phyloP scores from a whole-genome alignment of 2,113 vertebrate genomes.

The Hassar affinis region DNA sequence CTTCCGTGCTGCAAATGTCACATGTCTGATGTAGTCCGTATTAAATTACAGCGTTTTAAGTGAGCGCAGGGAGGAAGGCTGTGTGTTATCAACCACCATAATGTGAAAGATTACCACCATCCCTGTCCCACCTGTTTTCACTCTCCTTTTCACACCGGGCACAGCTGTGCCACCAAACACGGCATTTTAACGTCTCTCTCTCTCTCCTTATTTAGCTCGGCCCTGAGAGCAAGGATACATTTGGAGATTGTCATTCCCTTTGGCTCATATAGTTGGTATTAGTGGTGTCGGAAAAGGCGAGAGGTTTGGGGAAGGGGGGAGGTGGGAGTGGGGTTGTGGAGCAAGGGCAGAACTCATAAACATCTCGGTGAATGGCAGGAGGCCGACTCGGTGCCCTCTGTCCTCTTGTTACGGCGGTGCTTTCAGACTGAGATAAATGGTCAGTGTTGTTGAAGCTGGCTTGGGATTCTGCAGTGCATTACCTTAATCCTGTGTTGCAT shows the following conservation, averaged over 20 bases:
- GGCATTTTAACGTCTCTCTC: slow-evolving; percentile 66
- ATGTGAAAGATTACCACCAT: slow-evolving; percentile 78
- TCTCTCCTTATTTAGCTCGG: slow-evolving; percentile 51
- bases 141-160: slow-evolving; percentile 71
- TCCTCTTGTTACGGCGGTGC: slow-evolving; percentile 25
- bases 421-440: slow-evolving; percentile 44
- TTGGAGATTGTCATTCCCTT: slow-evolving; percentile 48
- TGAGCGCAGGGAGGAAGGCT: slow-evolving; percentile 60
- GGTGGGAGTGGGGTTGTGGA: not conserved
- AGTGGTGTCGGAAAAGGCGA: slow-evolving; percentile 34
- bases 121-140: slow-evolving; percentile 74
- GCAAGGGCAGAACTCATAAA: slow-evolving; percentile 34
- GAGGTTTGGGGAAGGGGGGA: not conserved
- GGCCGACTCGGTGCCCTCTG: slow-evolving; percentile 28
- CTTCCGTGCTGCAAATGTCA: slow-evolving; percentile 76
- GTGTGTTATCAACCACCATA: slow-evolving; percentile 76
- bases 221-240: slow-evolving; percentile 26
- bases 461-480: slow-evolving; percentile 38
- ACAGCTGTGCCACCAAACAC: slow-evolving; percentile 75
- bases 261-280: slow-evolving; percentile 37
- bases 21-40: slow-evolving; percentile 76
- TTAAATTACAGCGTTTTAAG: slow-evolving; percentile 78
- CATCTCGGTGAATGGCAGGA: slow-evolving; percentile 20
- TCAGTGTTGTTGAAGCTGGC: slow-evolving; percentile 36
- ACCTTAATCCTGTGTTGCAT: not conserved